Evolutionary conservation across 2,888 invertebrate species (phyloP).

Genomic region (Cephus spinipes): DNA sequence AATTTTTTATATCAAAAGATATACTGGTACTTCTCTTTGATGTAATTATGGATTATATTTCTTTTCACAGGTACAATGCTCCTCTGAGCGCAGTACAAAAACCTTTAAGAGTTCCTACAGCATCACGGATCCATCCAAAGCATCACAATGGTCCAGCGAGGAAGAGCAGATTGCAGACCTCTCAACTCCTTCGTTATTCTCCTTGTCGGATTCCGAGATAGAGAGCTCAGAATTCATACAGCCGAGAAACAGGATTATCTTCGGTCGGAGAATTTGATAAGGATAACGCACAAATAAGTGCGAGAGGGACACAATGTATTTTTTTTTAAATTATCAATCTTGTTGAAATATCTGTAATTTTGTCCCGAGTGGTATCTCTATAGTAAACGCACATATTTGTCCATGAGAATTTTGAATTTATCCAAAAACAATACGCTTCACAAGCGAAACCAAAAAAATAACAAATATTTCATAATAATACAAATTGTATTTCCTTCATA

Average conservation of each 20-base stretch:
- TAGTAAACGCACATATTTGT: neutral
- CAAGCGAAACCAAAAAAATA: neutral
- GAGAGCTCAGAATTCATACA: conserved; percentile 1
- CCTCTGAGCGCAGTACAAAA: conserved; percentile 10
- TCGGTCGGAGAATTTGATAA: neutral
- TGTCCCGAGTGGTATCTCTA: neutral
- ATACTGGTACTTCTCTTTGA: neutral
- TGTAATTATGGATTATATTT: neutral
- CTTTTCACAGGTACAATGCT: neutral
- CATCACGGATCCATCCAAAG: conserved; percentile 1
- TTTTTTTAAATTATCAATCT: neutral
- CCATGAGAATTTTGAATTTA: neutral
- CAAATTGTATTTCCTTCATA: neutral
- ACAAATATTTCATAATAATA: neutral
- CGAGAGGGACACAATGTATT: neutral
- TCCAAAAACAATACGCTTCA: neutral
- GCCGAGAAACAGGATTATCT: neutral
- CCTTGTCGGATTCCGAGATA: conserved; percentile 40
- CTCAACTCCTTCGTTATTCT: conserved; percentile 42
- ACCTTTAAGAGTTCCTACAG: neutral
- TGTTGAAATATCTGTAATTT: neutral
- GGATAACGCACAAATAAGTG: neutral
- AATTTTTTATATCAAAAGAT: neutral
- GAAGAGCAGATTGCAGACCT: conserved; percentile 37
- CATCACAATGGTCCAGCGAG: conserved; percentile 25